These are phyloP conservation scores for Sebastes paucispinis DNA, from an alignment of 2,797 vertebrate genomes.

Conservation along the genomic window DNA sequence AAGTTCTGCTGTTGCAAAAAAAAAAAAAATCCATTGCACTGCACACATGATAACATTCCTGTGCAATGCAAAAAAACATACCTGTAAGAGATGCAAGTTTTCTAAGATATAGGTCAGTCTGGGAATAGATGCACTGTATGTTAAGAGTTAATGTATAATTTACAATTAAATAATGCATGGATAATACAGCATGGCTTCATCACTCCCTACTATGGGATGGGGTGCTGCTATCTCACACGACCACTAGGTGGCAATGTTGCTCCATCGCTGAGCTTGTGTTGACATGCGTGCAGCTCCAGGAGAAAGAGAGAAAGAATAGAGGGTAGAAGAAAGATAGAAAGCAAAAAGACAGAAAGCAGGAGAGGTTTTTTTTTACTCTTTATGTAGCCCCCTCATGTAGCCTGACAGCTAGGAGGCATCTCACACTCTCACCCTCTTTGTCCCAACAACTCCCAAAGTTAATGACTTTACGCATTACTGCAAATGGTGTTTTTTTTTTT, in stretches of 20 bases:
- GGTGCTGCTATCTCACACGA: neutral
- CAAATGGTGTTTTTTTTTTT: constrained; percentile 70
- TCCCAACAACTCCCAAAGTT: constrained; percentile 82
- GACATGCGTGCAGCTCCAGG: constrained; percentile 38
- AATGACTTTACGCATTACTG: constrained; percentile 84
- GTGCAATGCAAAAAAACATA: constrained; percentile 27
- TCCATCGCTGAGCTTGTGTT: constrained; percentile 37
- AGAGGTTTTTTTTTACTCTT: constrained; percentile 62
- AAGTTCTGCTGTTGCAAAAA: constrained; percentile 5
- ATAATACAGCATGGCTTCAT: constrained; percentile 58
- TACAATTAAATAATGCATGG: constrained; percentile 70
- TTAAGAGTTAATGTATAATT: constrained; percentile 71
- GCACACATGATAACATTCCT: constrained; percentile 12
- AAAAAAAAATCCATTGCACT: constrained; percentile 8
- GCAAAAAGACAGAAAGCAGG: constrained; percentile 60
- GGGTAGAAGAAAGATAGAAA: constrained; percentile 57
- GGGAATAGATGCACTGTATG: constrained; percentile 52
- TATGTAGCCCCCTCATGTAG: constrained; percentile 72
- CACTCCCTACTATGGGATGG: neutral
- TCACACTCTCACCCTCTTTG: constrained; percentile 74
- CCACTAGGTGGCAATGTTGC: constrained; percentile 83
- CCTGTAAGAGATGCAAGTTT: constrained; percentile 49
- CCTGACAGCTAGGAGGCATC: constrained; percentile 76
- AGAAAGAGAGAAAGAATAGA: constrained; percentile 46
- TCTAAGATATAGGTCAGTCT: constrained; percentile 58